These are phyloP conservation scores for Anguilla pacifica DNA, from an alignment of 2,797 vertebrate genomes.

Conservation along the genomic window DNA sequence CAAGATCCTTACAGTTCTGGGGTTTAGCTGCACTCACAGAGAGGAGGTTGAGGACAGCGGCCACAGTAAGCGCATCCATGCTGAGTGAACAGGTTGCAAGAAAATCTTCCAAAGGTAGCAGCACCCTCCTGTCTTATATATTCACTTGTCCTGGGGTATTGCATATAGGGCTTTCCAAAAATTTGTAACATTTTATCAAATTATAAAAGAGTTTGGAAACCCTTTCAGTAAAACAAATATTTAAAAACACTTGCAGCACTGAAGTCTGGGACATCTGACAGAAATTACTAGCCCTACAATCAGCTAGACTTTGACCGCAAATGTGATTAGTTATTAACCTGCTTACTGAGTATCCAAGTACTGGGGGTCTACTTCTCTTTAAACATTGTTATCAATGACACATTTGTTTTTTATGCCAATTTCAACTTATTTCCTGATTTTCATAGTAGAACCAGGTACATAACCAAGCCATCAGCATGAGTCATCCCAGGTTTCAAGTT, in stretches of 20 bases:
- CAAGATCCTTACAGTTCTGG: background rate
- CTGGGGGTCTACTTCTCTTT: background rate
- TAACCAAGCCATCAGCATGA: too few relatives aligned
- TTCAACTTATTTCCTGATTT: too few relatives aligned
- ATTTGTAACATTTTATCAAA: background rate
- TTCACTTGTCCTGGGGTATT: background rate
- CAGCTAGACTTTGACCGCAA: background rate
- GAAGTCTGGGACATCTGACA: background rate
- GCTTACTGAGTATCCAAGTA: background rate
- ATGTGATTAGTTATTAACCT: background rate
- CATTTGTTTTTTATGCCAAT: too few relatives aligned
- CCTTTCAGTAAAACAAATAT: background rate
- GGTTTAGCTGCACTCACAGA: background rate
- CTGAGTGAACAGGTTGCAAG: background rate
- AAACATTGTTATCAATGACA: too few relatives aligned
- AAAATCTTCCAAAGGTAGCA: background rate
- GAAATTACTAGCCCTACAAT: background rate
- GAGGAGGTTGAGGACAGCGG: background rate
- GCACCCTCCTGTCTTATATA: background rate
- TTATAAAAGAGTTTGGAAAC: background rate
- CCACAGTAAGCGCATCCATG: background rate
- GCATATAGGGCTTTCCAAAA: background rate
- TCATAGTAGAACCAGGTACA: too few relatives aligned
- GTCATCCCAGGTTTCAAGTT: too few relatives aligned
- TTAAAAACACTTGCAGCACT: background rate